A percentile compares a stretch with the other conserved stretches of the same genome.
These are phyloP conservation scores for Bettongia penicillata DNA, from an alignment of 2,113 vertebrate species.

Conservation along the genomic window DNA sequence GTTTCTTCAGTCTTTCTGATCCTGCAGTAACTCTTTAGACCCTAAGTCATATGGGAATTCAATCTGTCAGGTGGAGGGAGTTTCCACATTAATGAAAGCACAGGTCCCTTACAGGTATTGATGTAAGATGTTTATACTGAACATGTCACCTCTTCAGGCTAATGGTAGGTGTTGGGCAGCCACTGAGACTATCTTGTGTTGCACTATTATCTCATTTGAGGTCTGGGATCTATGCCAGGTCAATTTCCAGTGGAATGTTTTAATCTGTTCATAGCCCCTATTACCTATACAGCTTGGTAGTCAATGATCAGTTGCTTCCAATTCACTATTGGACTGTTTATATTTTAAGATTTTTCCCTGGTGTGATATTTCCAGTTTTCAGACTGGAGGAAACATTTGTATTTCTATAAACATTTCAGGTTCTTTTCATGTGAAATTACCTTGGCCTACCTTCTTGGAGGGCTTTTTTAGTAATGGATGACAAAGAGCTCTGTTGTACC, in stretches of 20 bases:
- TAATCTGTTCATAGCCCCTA: neutral
- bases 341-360: neutral
- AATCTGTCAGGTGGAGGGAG: neutral
- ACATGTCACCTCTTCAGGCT: neutral
- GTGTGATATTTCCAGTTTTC: neutral
- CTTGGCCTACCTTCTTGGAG: neutral
- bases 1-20: neutral
- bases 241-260: neutral
- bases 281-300: neutral
- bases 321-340: conserved; percentile 26
- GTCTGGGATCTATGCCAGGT: neutral
- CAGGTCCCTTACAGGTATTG: neutral
- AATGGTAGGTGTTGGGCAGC: neutral
- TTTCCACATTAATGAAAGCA: neutral
- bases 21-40: neutral
- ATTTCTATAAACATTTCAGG: conserved; percentile 14
- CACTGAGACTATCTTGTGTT: neutral
- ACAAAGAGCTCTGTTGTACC: conserved; percentile 12
- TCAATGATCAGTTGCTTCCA: conserved; percentile 26
- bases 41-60: neutral
- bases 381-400: neutral
- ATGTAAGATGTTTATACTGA: neutral
- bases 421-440: neutral
- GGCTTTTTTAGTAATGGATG: neutral
- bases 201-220: neutral